Conservation (phyloP, 2,888 invertebrate genomes). For the Sinelater perroti region DNA sequence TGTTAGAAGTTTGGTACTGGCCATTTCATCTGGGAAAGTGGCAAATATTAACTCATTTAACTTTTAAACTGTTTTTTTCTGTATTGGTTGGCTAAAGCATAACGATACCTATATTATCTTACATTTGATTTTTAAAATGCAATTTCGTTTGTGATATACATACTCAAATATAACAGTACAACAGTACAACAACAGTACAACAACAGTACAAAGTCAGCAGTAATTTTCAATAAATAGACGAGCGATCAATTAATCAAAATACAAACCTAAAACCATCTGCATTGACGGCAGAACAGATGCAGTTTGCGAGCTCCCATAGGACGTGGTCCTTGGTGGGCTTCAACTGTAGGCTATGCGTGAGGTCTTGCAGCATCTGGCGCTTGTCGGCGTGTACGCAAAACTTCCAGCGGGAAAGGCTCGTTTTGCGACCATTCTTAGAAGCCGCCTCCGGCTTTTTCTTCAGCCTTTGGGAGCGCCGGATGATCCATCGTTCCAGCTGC, state of each 20-base stretch:
- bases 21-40: too few species aligned
- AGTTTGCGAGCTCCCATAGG: conserved; percentile 72
- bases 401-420: conserved; percentile 66
- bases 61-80: too few species aligned
- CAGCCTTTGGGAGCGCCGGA: conserved; percentile 64
- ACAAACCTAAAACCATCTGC: conserved; percentile 68
- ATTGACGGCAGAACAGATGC: conserved; percentile 71
- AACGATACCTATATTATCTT: too few species aligned
- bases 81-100: too few species aligned
- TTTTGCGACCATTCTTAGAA: conserved; percentile 59
- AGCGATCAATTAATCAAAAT: conserved; percentile 4
- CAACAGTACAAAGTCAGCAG: too few species aligned
- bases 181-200: too few species aligned
- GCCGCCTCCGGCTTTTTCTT: conserved; percentile 57
- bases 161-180: too few species aligned
- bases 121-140: too few species aligned
- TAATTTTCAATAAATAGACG: too few species aligned
- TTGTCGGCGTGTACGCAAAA: conserved; percentile 73
- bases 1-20: too few species aligned
- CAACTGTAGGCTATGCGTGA: conserved; percentile 69
- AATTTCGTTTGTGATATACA: too few species aligned
- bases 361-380: conserved; percentile 69
- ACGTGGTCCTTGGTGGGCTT: conserved; percentile 71
- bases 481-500: conserved; percentile 73
- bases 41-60: too few species aligned